Base-by-base conservation (phyloP, 2,797 vertebrate genomes). In the Cynopterus sphinx region DNA sequence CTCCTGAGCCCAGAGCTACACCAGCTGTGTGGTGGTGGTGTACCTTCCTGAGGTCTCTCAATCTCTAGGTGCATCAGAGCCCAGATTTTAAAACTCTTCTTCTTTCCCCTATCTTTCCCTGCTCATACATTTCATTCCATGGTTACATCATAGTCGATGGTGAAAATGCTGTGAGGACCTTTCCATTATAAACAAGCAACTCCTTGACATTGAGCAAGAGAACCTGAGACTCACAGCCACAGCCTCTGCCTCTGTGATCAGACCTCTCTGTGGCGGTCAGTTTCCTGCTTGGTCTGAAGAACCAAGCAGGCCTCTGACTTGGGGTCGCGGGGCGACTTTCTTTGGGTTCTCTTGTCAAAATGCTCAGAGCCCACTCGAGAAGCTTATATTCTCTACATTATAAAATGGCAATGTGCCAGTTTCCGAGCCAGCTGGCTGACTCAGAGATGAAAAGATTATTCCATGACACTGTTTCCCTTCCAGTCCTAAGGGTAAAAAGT, bases 391-490 rank as follows among this genome's bases (percentile, higher is more conserved):
- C 36, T 87, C 39, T 77, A 82, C 57, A 49, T 87, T 67, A 82
- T 63, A 93, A 70, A 73, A 86, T 46, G 90, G 89, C 89, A 53
- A 33, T 1, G 9, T 73, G 87, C 83, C 83, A 2, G 5, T 84
- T 79, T 89, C 39, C 36, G 71, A 61, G 81, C 63, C 95, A 59
- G 63, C 13, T 84, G 88, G 79, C 70, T 71, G 95, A 87, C 41
- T 96, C 92, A 84, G 78, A 96, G 83, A 90, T 16, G 0, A 96
- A 91, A 92, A 94, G 68, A 94, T 96, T 96, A 97, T 97, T 97
- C 95, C 26, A 2, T 87, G 78, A 90, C 53, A 77, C 82, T 94
- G 59, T 87, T 97, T 94, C 92, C 68, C n/a, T 57, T 79, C 83
- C 73, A 92, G 86, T 3, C 87, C 94, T 91, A 96, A 85, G 96